These are phyloP conservation scores for Pelecanoides urinatrix DNA, from an alignment of 2,113 vertebrate genomes.

Conservation along the genomic window DNA sequence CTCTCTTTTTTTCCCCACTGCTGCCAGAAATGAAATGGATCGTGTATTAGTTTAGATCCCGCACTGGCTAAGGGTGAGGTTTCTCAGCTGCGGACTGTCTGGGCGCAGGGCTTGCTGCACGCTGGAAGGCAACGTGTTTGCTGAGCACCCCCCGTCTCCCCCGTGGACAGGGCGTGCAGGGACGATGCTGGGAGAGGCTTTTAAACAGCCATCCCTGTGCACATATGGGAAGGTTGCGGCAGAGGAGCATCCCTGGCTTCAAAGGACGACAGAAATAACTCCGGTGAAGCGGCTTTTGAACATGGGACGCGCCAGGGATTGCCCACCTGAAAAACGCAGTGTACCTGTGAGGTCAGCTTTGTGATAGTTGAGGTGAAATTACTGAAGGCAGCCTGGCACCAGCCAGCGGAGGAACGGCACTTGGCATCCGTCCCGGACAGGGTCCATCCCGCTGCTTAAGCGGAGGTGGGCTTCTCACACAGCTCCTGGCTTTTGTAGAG, in stretches of 20 bases:
- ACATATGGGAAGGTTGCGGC: accelerated
- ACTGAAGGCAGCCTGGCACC: background rate
- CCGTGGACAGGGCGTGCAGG: accelerated
- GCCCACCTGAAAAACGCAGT: background rate
- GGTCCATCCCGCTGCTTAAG: background rate
- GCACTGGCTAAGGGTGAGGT: background rate
- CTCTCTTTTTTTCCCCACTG: background rate
- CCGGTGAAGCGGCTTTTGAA: background rate
- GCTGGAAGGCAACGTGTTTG: background rate
- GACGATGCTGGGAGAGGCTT: background rate
- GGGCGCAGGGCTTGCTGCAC: background rate
- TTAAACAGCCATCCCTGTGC: background rate
- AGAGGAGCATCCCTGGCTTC: background rate
- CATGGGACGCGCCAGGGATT: too few relatives aligned
- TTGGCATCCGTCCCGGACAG: background rate
- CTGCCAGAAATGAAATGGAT: background rate
- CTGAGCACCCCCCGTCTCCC: background rate
- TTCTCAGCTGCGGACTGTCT: background rate
- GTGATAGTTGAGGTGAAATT: background rate
- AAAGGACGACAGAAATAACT: background rate
- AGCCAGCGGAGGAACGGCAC: accelerated
- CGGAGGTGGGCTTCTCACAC: background rate
- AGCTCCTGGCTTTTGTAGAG: background rate
- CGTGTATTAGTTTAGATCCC: accelerated
- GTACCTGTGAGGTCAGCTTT: too few relatives aligned